Conservation (phyloP, 2,888 invertebrate species). For the Chorisops tibialis region DNA sequence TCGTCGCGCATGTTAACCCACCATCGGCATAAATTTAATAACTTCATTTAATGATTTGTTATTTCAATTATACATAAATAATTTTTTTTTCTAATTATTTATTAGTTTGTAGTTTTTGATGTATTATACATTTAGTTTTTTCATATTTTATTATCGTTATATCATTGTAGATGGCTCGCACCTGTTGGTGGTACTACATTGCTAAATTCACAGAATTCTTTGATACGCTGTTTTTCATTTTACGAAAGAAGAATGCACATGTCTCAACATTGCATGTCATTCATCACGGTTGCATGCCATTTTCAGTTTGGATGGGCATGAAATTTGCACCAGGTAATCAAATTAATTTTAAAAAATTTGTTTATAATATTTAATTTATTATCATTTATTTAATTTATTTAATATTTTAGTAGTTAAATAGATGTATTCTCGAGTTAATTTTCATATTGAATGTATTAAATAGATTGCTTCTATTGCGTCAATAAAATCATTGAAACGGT, state of each 20-base stretch:
- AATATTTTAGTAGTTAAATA: constrained; percentile 10
- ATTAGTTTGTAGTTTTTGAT: no score
- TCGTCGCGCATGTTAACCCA: no score
- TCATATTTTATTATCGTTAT: constrained; percentile 25
- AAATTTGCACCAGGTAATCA: constrained; percentile 85
- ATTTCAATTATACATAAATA: no score
- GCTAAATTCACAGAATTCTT: constrained; percentile 96
- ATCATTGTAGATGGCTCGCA: constrained; percentile 74
- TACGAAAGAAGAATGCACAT: constrained; percentile 91
- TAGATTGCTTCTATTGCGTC: no score
- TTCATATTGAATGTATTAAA: no score
- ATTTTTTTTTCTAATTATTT: no score
- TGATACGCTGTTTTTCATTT: constrained; percentile 94
- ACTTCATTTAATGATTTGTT: no score
- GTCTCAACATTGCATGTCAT: constrained; percentile 92
- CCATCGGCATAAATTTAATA: no score
- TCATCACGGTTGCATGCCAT: constrained; percentile 95
- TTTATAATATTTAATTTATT: constrained; percentile 20
- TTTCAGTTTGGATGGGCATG: constrained; percentile 93
- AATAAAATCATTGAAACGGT: no score
- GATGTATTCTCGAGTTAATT: no score
- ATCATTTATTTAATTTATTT: constrained; percentile 11
- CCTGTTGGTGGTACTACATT: constrained; percentile 96
- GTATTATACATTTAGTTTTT: no score
- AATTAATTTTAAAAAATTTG: no score